Base-by-base conservation (phyloP, 2,797 vertebrate species). In the Enteromius treurensis region DNA sequence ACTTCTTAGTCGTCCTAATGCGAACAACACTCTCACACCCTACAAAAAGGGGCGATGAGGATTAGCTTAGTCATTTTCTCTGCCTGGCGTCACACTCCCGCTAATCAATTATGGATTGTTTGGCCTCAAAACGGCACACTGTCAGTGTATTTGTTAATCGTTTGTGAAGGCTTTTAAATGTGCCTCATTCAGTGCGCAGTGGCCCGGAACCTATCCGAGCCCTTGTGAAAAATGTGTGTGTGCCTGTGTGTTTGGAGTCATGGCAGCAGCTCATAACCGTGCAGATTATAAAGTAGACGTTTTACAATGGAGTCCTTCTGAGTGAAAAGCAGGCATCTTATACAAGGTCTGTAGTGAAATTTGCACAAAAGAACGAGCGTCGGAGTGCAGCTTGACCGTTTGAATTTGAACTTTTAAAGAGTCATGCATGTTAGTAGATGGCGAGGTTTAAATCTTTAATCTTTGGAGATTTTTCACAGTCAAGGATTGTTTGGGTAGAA, bases 61-160 rank as follows among this genome's bases (percentile, higher is more conserved):
- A 95, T 95, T 95, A 94, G 93, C 91, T 94, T 93, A 93, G 93
- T 94, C 93, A 94, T 94, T 93, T 88, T 91, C 88, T 89, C 88
- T 90, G 90, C 91, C 91, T 92, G 92, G 91, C 91, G 92, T 94
- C 92, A 92, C 90, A 91, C 91, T 91, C 87, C 85, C 87, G 90
- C 90, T 93, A 95, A 95, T 95, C 94, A 94, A 95, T 95, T 95
- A 93, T 90, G 88, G 91, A 87, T 90, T 92, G 91, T 93, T 91
- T 90, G 91, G 91, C 89, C 85, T 90, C 85, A 91, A 90, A 94
- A 92, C 84, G 91, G 91, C 82, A 93, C 91, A 91, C 92, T 77
- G 85, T 86, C 91, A 83, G 86, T 87, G 89, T 90, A 92, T 93
- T 94, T 93, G 92, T 92, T 94, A 92, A 93, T 93, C 91, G 91